Conservation (phyloP, 2,888 invertebrate species). For the Pyrocoelia pectoralis region DNA sequence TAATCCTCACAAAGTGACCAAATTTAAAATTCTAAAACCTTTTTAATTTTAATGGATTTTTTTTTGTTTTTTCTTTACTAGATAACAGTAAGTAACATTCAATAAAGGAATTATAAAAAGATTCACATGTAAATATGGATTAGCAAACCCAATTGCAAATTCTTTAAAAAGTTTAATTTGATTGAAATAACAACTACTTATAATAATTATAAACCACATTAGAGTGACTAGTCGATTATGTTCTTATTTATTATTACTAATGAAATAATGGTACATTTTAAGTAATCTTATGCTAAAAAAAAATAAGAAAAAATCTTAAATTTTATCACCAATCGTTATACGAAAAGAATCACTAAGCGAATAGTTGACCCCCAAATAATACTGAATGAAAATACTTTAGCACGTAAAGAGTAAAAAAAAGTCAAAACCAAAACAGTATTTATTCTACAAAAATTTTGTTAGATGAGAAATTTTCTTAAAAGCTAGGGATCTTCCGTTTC, state of each 20-base stretch:
- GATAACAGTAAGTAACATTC: slow-evolving; percentile 19
- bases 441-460: background rate
- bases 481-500: slow-evolving; percentile 38
- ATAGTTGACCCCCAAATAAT: slow-evolving; percentile 19
- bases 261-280: background rate
- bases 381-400: slow-evolving; percentile 24
- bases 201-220: slow-evolving; percentile 23
- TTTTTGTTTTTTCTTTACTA: background rate
- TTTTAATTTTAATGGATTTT: slow-evolving; percentile 17
- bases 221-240: slow-evolving; percentile 21
- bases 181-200: slow-evolving; percentile 12
- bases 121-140: slow-evolving; percentile 3
- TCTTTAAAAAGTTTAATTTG: slow-evolving; percentile 7
- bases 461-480: background rate
- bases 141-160: slow-evolving; percentile 4
- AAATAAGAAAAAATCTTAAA: slow-evolving; percentile 1
- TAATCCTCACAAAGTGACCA: slow-evolving; percentile 25
- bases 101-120: slow-evolving; percentile 25
- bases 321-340: slow-evolving; percentile 15
- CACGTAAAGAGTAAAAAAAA: slow-evolving; percentile 5
- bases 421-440: background rate
- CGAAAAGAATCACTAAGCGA: slow-evolving; percentile 4
- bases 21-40: slow-evolving; percentile 25
- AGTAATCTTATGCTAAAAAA: background rate
- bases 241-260: slow-evolving; percentile 9